Base-by-base conservation (phyloP, 1,140 invertebrate species). In the Belonocnema kinseyi region DNA sequence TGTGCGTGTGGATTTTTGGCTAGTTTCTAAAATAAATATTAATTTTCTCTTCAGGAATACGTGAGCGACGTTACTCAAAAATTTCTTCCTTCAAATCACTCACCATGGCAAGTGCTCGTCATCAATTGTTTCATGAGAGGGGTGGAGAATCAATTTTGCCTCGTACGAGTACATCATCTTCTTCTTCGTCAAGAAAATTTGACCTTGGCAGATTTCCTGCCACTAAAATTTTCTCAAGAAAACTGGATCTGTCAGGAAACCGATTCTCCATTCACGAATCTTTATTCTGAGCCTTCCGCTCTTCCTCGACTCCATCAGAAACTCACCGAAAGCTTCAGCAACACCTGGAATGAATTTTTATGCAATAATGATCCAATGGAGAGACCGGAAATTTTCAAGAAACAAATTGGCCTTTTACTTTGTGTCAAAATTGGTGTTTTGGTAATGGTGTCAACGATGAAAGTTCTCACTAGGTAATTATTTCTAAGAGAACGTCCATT, bases 71-170 rank as follows among this genome's bases (percentile, higher is more conserved):
- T 95, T 16, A 94, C 96, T n/a, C 94, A 94, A 5, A 96, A 96
- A 88, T 95, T 95, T 82, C 92, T 96, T 46, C 93, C 95, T 5
- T 88, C 87, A 5, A 93, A 94, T 54, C 89, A 94, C 50, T 94
- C 96, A 2, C 96, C 96, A 0, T 97, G 96, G 96, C 96, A 97
- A 85, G 93, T 96, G n/a, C 94, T 94, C 33, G 89, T 96, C 1
- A 95, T 96, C 80, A 95, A 94, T 16, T 92, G 90, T 79, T 87
- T 88, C 5, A 50, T 87, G 3, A 87, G 90, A 0, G 87, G 90
- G 2, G 93, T 94, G 71, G 93, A 94, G 70, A 92, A 93, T 74
- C 95, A 95, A 83, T 95, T 95, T 81, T 93, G 96, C n/a, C 83
- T 97, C 11, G 92, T 96, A 2, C 92, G 96, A 74, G 93, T 96